Evolutionary conservation across 2,888 invertebrate species (phyloP).

Genomic region (Lasius platythorax): DNA sequence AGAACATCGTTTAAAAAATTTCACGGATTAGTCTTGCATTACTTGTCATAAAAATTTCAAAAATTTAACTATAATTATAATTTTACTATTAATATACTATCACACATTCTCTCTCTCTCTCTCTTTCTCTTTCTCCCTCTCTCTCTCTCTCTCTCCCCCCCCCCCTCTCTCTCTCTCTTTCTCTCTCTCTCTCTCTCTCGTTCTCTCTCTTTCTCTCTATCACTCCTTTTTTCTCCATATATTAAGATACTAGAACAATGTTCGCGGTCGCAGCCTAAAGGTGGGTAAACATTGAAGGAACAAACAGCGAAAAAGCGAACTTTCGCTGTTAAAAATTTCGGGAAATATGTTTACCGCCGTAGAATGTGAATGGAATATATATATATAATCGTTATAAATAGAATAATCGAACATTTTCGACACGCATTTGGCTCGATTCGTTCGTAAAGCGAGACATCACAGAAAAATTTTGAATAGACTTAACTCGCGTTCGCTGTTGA

Average conservation of each 20-base stretch:
- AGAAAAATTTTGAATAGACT: background rate
- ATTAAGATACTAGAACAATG: slow-evolving; percentile 38
- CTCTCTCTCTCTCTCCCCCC: background rate
- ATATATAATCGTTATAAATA: background rate
- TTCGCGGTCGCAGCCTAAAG: slow-evolving; percentile 24
- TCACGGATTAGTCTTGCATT: background rate
- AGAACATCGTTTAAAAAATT: slow-evolving; percentile 24
- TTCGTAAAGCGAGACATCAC: background rate
- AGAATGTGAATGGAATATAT: background rate
- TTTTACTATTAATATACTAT: slow-evolving; percentile 31
- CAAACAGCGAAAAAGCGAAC: slow-evolving; percentile 17
- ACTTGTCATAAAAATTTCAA: slow-evolving; percentile 27
- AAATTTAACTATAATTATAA: slow-evolving; percentile 7
- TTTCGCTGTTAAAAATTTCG: background rate
- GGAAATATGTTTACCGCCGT: background rate
- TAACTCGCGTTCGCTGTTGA: background rate
- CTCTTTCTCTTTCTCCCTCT: slow-evolving; percentile 15
- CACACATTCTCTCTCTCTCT: background rate
- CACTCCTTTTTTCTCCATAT: slow-evolving; percentile 1
- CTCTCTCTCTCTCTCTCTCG: background rate
- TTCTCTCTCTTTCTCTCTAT: background rate
- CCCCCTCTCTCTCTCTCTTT: background rate
- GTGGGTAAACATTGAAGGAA: slow-evolving; percentile 1
- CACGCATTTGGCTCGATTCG: background rate
- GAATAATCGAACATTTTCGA: background rate